phyloP scores from a whole-genome alignment of 2,888 invertebrate genomes.

The Orthosia gracilis region DNA sequence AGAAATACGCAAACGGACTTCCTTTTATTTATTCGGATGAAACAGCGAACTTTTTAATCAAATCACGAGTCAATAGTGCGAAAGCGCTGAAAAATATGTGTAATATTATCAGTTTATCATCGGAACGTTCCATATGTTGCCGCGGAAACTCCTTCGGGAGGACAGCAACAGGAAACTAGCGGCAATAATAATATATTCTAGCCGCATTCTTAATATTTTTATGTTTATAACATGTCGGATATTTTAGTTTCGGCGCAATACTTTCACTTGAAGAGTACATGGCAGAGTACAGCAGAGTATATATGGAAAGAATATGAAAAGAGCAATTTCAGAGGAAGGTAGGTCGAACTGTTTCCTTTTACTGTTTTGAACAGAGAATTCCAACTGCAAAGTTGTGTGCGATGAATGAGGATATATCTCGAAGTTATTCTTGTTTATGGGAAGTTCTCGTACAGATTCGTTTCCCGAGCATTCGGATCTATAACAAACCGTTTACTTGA shows the following conservation, averaged over 20 bases:
- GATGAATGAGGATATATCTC: slow-evolving; percentile 38
- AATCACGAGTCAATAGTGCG: slow-evolving; percentile 20
- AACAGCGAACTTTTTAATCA: slow-evolving; percentile 19
- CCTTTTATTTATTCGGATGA: slow-evolving; percentile 11
- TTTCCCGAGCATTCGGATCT: slow-evolving; percentile 35
- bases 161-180: slow-evolving; percentile 45
- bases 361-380: slow-evolving; percentile 38
- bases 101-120: slow-evolving; percentile 48
- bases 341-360: slow-evolving; percentile 31
- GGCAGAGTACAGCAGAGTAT: slow-evolving; percentile 27
- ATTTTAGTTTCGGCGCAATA: slow-evolving; percentile 13
- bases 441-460: slow-evolving; percentile 39
- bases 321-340: slow-evolving; percentile 29
- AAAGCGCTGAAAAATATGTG: slow-evolving; percentile 40
- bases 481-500: slow-evolving; percentile 49
- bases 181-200: slow-evolving; percentile 38
- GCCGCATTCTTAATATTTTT: slow-evolving; percentile 40
- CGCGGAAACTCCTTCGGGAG: slow-evolving; percentile 30
- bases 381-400: slow-evolving; percentile 34
- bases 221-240: slow-evolving; percentile 32
- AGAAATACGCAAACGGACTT: neutral
- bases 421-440: slow-evolving; percentile 48
- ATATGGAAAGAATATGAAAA: slow-evolving; percentile 21
- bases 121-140: slow-evolving; percentile 36
- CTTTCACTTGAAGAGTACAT: slow-evolving; percentile 18